Percentiles rank a stretch among this genome's conserved stretches.
These are phyloP conservation scores for Sternotherus odoratus DNA, from an alignment of 2,797 vertebrate genomes.

Conservation along the genomic window DNA sequence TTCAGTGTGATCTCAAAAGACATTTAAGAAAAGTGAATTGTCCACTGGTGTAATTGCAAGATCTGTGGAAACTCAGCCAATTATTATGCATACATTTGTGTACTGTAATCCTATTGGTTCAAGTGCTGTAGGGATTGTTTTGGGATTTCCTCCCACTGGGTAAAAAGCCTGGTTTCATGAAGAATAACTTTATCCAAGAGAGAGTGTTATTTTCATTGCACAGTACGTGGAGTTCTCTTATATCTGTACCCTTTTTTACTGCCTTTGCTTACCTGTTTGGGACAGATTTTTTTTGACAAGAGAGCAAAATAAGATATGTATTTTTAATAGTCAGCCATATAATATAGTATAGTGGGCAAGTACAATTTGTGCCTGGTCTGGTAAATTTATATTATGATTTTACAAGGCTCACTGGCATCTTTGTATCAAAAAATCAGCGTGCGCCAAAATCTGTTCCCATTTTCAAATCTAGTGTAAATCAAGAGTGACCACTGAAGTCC, in stretches of 20 bases:
- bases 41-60: not conserved
- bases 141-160: not conserved
- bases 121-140: not conserved
- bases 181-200: not conserved
- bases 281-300: not conserved
- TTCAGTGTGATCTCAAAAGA: not conserved
- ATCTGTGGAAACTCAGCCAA: not conserved
- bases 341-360: not conserved
- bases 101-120: not conserved
- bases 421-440: not conserved
- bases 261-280: not conserved
- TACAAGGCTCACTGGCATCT: not conserved
- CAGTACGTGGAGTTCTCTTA: not conserved
- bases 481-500: not conserved
- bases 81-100: accelerated
- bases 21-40: not conserved
- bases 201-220: not conserved
- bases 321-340: not conserved
- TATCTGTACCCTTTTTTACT: not conserved
- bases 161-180: too few relatives aligned
- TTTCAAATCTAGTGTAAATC: not conserved
- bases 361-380: not conserved
- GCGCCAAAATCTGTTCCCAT: not conserved
- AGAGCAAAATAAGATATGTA: not conserved
- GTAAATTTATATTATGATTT: not conserved